Percentiles rank a stretch among this genome's conserved stretches.
phyloP scores from a whole-genome alignment of 2,888 invertebrate species.

The Malacosoma neustria region DNA sequence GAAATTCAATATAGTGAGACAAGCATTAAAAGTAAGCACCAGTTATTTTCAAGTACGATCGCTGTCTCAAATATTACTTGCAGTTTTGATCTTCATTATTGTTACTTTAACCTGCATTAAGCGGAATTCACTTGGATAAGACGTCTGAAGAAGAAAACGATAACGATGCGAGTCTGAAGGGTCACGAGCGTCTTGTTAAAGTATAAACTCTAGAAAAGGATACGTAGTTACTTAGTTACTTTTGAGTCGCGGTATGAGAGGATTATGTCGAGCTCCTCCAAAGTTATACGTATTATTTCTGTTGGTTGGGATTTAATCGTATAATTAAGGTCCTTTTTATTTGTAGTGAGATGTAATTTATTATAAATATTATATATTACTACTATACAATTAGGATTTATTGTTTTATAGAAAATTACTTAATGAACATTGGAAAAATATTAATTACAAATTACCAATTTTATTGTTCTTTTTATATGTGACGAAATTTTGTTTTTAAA shows the following conservation, averaged over 20 bases:
- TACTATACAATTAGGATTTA: not conserved
- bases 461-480: too few relatives aligned
- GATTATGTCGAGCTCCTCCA: not conserved
- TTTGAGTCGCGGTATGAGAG: not conserved
- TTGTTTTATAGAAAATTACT: not conserved
- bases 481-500: too few relatives aligned
- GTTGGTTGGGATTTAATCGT: not conserved
- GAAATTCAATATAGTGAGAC: not conserved
- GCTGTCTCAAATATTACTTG: not conserved
- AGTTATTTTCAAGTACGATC: not conserved
- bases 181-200: conserved; percentile 17
- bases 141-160: conserved; percentile 12
- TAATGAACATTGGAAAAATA: too few relatives aligned
- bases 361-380: not conserved
- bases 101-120: not conserved
- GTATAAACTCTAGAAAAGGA: not conserved
- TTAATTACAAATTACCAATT: too few relatives aligned
- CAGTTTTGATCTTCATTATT: not conserved
- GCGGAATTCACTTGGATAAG: conserved; percentile 1
- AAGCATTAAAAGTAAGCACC: not conserved
- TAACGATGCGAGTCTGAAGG: conserved; percentile 14
- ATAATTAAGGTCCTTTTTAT: not conserved
- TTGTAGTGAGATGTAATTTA: not conserved
- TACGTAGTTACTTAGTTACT: not conserved
- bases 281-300: not conserved